Evolutionary conservation across 1,140 invertebrate genomes (phyloP), one percentile per base, ranked within the genome.

Genomic region (Euborellia annulipes): DNA sequence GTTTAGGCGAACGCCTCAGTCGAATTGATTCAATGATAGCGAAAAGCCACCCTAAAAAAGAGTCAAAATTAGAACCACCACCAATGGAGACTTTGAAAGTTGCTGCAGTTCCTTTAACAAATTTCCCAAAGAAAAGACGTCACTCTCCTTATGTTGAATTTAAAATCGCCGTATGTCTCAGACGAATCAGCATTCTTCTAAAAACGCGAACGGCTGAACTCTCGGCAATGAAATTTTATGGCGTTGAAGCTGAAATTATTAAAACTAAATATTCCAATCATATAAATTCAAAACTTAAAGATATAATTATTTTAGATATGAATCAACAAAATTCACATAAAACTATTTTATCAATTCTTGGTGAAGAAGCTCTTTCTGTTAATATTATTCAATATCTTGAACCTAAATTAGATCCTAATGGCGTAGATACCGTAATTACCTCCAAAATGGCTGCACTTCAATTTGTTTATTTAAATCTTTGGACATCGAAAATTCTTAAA

Each of bases 341-440:
- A 54, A 73, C 85, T 61, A 87, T 90, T 40, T 58, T 91, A 36
- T 75, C 76, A 48, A 79, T 86, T n/a, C 67, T 82, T 30, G 79
- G 78, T 45, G 73, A 76, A 11, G 78, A 88, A 60, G 80, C 85
- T 1, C 64, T 91, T 3, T 73, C 75, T 49, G 67, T 76, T 1
- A 70, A 79, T 56, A 60, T 81, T 45, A 71, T 80, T 27, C 23
- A 27, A 27, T 27, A 6, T 11, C 4, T 6, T 27, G 23, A 27
- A 11, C 23, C 23, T 4, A 27, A 27, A 27, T 6, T 27, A 2
- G 68, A 71, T 19, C 62, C 64, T 2, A 73, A 76, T 49, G 73
- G 76, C 23, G 71, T 79, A 30, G 85, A 94, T 58, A 89, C 92
- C 68, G 78, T 75, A n/a, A 74, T 95, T 1, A 72, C 72, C 17